Conservation (phyloP, 53 echinoderm and acorn worm species). For the Temnopleurus reevesii region DNA sequence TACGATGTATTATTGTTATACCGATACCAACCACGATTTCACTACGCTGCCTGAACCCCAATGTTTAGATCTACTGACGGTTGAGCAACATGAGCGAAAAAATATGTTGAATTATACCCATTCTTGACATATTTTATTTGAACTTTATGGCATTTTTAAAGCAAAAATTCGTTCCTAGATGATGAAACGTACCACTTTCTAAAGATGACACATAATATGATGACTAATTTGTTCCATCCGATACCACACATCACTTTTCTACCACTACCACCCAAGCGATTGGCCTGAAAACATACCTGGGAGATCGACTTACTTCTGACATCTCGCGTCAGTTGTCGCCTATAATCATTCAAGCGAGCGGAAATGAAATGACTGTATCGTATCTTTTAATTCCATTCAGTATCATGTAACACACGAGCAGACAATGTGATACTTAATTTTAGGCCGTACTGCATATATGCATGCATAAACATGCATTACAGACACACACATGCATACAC, state of each 20-base stretch:
- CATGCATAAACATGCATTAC: background rate
- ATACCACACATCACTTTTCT: background rate
- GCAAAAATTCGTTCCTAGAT: too few species aligned
- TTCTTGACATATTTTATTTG: too few species aligned
- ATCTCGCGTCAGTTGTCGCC: background rate
- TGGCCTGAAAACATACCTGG: background rate
- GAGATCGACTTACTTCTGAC: background rate
- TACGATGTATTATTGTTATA: too few species aligned
- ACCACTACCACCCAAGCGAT: background rate
- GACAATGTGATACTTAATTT: background rate
- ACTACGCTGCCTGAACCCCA: too few species aligned
- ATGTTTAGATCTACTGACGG: too few species aligned
- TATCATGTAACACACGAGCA: background rate
- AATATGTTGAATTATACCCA: too few species aligned
- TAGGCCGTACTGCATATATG: background rate
- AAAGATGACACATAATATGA: too few species aligned
- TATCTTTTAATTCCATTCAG: background rate
- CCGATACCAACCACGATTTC: too few species aligned
- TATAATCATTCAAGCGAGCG: background rate
- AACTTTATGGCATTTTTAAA: too few species aligned
- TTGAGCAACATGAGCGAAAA: too few species aligned
- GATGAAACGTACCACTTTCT: too few species aligned
- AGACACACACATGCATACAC: background rate
- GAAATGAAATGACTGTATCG: background rate
- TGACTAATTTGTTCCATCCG: too few species aligned